Base-by-base conservation (phyloP, 2,888 invertebrate genomes). In the Leptarthrus brevirostris region DNA sequence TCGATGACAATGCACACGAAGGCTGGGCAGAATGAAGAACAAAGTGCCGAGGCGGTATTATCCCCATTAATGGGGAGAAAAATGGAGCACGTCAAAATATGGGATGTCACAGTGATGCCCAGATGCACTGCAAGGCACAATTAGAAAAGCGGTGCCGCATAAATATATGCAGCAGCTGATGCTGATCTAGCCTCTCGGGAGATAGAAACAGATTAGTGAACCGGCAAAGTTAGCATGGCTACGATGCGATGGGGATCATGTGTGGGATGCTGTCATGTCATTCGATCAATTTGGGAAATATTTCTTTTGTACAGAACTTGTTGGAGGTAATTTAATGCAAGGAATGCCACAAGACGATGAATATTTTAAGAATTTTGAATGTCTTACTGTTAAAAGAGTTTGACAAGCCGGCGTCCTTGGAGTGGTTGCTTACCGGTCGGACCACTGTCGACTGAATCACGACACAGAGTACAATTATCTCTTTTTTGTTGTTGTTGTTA, bases 41-140 rank as follows among this genome's bases (percentile, higher is more conserved):
- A 4, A 12, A 47, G 16, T 47, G 47, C n/a, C n/a, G 12, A 14
- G n/a, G 47, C 47, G n/a, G 47, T 47, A 47, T 14, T 14, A 30
- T 47, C 47, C n/a, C 4, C 3, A 3, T 12, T 14, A 30, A 56
- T 30, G 14, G 6, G 44, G 10, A 30, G 16, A 8, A 24, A 56
- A 56, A 56, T 56, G 56, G 56, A 14, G n/a, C 30, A 30, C 34
- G 56, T 12, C 30, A 16, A 26, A 26, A 56, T 56, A 56, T 56
- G 26, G 56, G 26, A 30, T 14, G 56, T 56, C 34, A n/a, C n/a
- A n/a, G n/a, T n/a, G n/a, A n/a, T n/a, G n/a, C n/a, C n/a, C n/a
- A 16, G 26, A 16, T 56, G 30, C n/a, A n/a, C n/a, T 30, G 30
- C 30, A 30, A 3, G 4, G 8, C 8, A 30, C 8, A 30, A 30